Evolutionary conservation across 2,888 invertebrate species (phyloP).

Genomic region (Eupeodes luniger): DNA sequence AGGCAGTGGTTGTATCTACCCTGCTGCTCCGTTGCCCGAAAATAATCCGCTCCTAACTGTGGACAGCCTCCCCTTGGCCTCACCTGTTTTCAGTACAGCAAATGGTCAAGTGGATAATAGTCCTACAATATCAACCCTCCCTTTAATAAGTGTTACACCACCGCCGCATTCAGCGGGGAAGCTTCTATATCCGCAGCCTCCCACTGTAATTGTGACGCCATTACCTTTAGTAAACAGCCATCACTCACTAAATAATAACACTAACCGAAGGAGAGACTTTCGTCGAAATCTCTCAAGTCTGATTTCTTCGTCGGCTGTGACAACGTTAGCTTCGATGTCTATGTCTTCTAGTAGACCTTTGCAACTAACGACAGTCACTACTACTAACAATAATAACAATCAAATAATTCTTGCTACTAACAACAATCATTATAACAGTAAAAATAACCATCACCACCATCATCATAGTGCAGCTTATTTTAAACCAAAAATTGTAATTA

Average conservation of each 20-base stretch:
- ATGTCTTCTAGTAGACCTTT: conserved; percentile 74
- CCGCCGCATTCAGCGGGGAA: conserved; percentile 54
- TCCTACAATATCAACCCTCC: conserved; percentile 78
- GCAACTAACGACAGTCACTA: conserved; percentile 71
- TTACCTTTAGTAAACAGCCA: conserved; percentile 70
- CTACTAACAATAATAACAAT: conserved; percentile 66
- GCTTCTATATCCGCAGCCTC: conserved; percentile 22
- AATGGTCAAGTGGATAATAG: conserved; percentile 80
- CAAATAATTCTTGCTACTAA: conserved; percentile 76
- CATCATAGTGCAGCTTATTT: conserved; percentile 64
- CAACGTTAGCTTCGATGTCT: conserved; percentile 76
- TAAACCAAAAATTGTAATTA: conserved; percentile 84
- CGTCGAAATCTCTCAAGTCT: conserved; percentile 69
- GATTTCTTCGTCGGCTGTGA: conserved; percentile 78
- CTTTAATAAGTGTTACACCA: conserved; percentile 66
- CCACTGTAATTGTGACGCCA: conserved; percentile 49
- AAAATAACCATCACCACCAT: conserved; percentile 77
- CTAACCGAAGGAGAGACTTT: conserved; percentile 67
- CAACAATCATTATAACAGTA: conserved; percentile 77
- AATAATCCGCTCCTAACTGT: conserved; percentile 78
- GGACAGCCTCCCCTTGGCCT: conserved; percentile 80
- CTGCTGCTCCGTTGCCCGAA: conserved; percentile 76
- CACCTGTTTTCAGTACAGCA: conserved; percentile 79
- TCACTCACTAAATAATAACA: conserved; percentile 79
- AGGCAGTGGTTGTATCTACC: conserved; percentile 77